These are phyloP conservation scores for Oscheius sp. DNA, from an alignment of 2,888 invertebrate genomes.

Conservation along the genomic window DNA sequence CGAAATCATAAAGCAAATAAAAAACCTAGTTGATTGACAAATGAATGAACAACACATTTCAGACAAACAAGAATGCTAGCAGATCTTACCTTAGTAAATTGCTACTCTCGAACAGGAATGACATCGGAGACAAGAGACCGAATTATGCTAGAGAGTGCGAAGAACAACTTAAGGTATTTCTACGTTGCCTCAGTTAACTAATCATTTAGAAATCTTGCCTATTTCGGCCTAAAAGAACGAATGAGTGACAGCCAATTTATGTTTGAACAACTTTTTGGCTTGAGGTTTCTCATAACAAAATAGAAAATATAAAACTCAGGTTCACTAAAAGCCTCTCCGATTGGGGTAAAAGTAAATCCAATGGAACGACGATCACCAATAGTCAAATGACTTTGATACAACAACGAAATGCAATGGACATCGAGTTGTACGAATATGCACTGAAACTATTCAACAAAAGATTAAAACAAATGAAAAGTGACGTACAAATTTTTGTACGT, in stretches of 20 bases:
- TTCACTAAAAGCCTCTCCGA: slow-evolving; percentile 59
- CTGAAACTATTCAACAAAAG: slow-evolving; percentile 82
- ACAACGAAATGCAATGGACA: slow-evolving; percentile 85
- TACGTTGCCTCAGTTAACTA: not conserved
- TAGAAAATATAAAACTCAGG: too few relatives aligned
- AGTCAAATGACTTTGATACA: slow-evolving; percentile 77
- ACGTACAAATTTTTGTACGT: slow-evolving; percentile 18
- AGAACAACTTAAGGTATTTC: slow-evolving; percentile 73
- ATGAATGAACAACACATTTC: slow-evolving; percentile 5
- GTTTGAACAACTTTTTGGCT: slow-evolving; percentile 91
- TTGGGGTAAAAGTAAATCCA: slow-evolving; percentile 78
- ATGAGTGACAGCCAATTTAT: slow-evolving; percentile 79
- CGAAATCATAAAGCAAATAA: not conserved
- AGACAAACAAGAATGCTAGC: slow-evolving; percentile 94
- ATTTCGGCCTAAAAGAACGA: slow-evolving; percentile 94
- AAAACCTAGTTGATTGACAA: too few relatives aligned
- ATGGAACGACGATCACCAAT: slow-evolving; percentile 82
- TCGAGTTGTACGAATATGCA: slow-evolving; percentile 91
- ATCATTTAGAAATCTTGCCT: slow-evolving; percentile 81
- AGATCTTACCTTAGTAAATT: slow-evolving; percentile 90
- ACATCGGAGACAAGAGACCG: slow-evolving; percentile 42
- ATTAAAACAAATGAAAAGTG: slow-evolving; percentile 73
- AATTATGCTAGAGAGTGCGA: slow-evolving; percentile 91
- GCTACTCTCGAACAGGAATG: slow-evolving; percentile 77
- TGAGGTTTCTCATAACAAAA: slow-evolving; percentile 75